Conservation (phyloP, 64 coral and sea anemone species). For the Pocillopora verrucosa region DNA sequence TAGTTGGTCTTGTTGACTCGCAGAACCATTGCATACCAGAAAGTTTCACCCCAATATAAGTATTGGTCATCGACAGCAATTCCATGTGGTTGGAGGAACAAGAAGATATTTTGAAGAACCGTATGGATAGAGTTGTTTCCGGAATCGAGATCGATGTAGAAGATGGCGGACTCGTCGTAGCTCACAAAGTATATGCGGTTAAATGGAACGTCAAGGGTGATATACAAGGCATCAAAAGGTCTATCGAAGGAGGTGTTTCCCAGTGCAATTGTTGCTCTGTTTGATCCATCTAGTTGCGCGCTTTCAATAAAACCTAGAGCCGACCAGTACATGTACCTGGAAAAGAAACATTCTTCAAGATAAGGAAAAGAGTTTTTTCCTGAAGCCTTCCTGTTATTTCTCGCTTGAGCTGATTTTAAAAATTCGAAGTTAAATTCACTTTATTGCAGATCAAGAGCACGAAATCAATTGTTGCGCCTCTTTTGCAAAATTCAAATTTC, state of each 20-base stretch:
- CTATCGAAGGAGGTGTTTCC: neutral
- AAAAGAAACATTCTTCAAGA: neutral
- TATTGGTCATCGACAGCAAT: constrained; percentile 8
- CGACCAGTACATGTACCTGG: constrained; percentile 12
- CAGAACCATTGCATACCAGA: neutral
- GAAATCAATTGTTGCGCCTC: no score
- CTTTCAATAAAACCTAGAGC: neutral
- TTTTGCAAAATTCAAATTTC: no score
- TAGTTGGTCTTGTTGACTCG: neutral
- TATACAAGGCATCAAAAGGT: neutral
- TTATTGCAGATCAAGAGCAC: no score
- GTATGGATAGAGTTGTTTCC: neutral
- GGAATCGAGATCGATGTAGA: neutral
- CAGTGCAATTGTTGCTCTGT: neutral
- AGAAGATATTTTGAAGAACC: neutral
- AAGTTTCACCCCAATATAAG: constrained; percentile 18
- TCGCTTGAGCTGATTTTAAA: neutral
- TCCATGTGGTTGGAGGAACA: neutral
- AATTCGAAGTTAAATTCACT: no score
- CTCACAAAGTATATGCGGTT: constrained; percentile 45
- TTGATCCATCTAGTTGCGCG: constrained; percentile 30
- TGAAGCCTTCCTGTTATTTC: neutral
- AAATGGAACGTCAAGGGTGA: constrained; percentile 8
- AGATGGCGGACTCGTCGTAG: neutral
- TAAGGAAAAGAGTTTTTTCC: neutral